Conservation (phyloP, 2,888 invertebrate genomes). For the Lithodes maja region DNA sequence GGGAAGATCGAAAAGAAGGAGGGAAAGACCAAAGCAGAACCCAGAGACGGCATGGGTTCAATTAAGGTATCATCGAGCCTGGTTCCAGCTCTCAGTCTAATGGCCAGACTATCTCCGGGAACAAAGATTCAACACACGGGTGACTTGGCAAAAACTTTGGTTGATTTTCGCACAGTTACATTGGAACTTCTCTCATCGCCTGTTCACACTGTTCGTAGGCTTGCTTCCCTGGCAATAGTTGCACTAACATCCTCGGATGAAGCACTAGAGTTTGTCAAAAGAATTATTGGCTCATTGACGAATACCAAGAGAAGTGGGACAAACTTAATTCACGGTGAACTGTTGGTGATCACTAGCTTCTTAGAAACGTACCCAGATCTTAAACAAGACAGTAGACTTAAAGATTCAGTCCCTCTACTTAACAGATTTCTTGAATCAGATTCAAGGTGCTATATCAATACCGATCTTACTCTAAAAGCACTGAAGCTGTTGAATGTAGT, state of each 20-base stretch:
- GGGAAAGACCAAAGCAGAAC: background rate
- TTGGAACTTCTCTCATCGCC: slow-evolving; percentile 41
- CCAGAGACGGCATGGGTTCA: background rate
- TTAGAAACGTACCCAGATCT: slow-evolving; percentile 37
- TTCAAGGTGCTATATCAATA: slow-evolving; percentile 34
- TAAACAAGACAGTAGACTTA: background rate
- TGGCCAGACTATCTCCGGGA: slow-evolving; percentile 64
- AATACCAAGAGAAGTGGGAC: background rate
- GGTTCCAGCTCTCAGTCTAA: slow-evolving; percentile 59
- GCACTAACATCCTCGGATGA: slow-evolving; percentile 50
- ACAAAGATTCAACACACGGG: slow-evolving; percentile 48
- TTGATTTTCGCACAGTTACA: slow-evolving; percentile 16
- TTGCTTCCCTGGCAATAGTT: slow-evolving; percentile 51
- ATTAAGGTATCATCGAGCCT: slow-evolving; percentile 47
- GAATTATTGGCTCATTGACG: background rate
- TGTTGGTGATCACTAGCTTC: slow-evolving; percentile 27
- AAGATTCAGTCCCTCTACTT: background rate
- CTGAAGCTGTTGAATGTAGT: slow-evolving; percentile 5
- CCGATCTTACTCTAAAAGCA: slow-evolving; percentile 29
- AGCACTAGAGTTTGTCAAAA: background rate
- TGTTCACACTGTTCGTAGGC: slow-evolving; percentile 51
- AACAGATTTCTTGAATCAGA: slow-evolving; percentile 1
- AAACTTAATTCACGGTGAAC: slow-evolving; percentile 41
- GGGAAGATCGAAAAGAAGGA: background rate
- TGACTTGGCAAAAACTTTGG: slow-evolving; percentile 21